phyloP scores from a whole-genome alignment of 2,888 invertebrate genomes.

The Agriopis aurantiaria region DNA sequence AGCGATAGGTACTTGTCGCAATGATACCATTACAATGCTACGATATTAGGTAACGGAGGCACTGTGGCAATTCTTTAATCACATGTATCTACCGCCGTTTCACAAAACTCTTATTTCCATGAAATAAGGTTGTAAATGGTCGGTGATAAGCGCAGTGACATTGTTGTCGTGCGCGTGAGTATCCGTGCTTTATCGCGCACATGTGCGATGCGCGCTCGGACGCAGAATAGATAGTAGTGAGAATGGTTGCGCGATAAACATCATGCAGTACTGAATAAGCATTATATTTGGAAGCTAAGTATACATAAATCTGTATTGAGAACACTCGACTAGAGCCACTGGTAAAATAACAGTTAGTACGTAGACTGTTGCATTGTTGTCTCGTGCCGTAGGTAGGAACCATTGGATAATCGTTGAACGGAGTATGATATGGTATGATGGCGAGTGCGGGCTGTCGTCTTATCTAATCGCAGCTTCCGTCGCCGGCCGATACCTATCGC shows the following conservation, averaged over 20 bases:
- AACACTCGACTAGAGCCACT: not conserved
- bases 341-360: not conserved
- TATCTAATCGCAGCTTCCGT: conserved; percentile 17
- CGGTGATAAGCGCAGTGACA: conserved; percentile 13
- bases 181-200: conserved; percentile 51
- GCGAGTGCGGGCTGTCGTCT: not conserved
- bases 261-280: not conserved
- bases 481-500: not conserved
- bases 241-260: conserved; percentile 9
- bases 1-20: conserved; percentile 52
- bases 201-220: conserved; percentile 11
- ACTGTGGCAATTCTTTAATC: conserved; percentile 58
- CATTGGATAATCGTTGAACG: not conserved
- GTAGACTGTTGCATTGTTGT: not conserved
- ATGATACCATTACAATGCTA: conserved; percentile 58
- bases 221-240: conserved; percentile 3
- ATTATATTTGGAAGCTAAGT: not conserved
- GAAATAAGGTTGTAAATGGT: conserved; percentile 34
- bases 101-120: not conserved
- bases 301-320: not conserved
- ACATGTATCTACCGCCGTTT: conserved; percentile 7
- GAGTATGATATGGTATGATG: not conserved
- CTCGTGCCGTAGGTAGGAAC: not conserved
- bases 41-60: conserved; percentile 69
- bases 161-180: conserved; percentile 7